These are phyloP conservation scores for Vesta saturnalis DNA, from an alignment of 2,888 invertebrate species.

Conservation along the genomic window DNA sequence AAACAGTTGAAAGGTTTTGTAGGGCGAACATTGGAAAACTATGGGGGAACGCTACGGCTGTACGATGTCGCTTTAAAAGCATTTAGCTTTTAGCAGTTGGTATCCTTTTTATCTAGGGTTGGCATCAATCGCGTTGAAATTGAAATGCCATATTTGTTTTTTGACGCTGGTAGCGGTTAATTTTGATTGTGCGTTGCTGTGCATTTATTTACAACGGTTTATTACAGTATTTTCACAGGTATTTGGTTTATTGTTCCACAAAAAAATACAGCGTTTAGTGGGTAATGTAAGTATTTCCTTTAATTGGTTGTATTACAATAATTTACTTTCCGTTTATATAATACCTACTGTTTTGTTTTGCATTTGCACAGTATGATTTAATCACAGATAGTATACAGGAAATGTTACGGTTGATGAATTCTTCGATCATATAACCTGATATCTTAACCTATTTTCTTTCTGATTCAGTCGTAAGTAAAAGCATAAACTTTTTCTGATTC, in stretches of 20 bases:
- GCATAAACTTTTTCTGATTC: too few relatives aligned
- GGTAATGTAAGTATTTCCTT: neutral
- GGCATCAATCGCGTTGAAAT: too few relatives aligned
- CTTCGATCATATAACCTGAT: neutral
- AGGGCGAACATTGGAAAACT: neutral
- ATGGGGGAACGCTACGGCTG: neutral
- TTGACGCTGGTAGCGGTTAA: too few relatives aligned
- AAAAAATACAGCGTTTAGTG: neutral
- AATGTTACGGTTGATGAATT: neutral
- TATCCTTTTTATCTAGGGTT: neutral
- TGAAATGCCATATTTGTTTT: too few relatives aligned
- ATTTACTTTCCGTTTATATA: neutral
- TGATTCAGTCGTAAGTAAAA: too few relatives aligned
- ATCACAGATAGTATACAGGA: neutral
- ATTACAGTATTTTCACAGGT: too few relatives aligned
- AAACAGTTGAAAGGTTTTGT: slow-evolving; percentile 3
- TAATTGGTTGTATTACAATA: too few relatives aligned
- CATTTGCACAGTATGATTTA: neutral
- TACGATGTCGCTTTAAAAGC: neutral
- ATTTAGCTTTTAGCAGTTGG: neutral
- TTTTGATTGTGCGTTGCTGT: too few relatives aligned
- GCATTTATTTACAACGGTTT: too few relatives aligned
- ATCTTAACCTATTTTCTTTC: neutral
- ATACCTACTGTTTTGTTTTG: neutral
- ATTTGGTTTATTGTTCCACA: neutral